phyloP scores from a whole-genome alignment of 2,113 vertebrate species.

The Festucalex cinctus region DNA sequence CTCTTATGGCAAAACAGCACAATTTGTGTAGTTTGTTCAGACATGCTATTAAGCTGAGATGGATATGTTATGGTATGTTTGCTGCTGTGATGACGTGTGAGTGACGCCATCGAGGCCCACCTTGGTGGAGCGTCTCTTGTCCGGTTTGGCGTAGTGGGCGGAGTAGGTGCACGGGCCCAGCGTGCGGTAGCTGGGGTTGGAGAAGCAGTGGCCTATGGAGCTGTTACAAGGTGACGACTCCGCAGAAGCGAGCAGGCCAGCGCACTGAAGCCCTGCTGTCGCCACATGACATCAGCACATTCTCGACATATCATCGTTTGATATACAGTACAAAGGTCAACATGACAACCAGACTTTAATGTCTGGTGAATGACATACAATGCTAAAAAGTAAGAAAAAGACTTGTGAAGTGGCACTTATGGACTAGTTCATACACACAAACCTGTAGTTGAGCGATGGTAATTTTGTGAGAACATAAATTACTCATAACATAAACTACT shows the following conservation, averaged over 20 bases:
- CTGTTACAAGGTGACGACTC: constrained; percentile 75
- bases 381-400: background rate
- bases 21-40: background rate
- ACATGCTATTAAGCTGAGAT: background rate
- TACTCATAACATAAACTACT: too few relatives aligned
- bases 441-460: too few relatives aligned
- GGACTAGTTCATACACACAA: too few relatives aligned
- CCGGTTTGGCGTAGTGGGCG: constrained; percentile 77
- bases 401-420: too few relatives aligned
- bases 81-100: too few relatives aligned
- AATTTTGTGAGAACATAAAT: too few relatives aligned
- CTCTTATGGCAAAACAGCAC: background rate
- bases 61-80: background rate
- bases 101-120: constrained; percentile 44
- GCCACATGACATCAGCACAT: constrained; percentile 16
- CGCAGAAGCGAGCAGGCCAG: constrained; percentile 71
- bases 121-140: constrained; percentile 76
- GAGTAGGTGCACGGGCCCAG: constrained; percentile 75
- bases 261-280: constrained; percentile 53
- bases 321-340: background rate
- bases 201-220: constrained; percentile 76
- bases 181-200: constrained; percentile 85
- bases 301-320: background rate
- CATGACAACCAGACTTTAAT: background rate
- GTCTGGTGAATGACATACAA: background rate